Evolutionary conservation across 2,113 vertebrate species (phyloP).

Genomic region (Brevimyrus niger): DNA sequence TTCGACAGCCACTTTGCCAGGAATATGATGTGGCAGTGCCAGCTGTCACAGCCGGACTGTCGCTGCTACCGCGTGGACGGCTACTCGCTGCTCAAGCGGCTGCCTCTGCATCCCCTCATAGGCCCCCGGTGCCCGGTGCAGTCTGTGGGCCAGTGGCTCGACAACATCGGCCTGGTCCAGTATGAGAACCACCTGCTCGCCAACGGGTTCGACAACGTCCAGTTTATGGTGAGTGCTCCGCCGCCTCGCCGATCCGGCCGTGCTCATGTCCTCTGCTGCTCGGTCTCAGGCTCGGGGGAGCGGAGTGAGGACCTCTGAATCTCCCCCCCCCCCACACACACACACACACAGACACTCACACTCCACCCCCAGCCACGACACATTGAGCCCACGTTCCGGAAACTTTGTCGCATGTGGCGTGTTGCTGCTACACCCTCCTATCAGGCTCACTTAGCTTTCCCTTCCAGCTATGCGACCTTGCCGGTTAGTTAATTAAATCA

Average conservation of each 20-base stretch:
- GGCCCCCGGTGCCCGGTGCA: constrained; percentile 93
- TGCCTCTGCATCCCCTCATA: constrained; percentile 97
- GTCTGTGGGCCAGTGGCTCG: constrained; percentile 96
- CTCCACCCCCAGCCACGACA: not conserved
- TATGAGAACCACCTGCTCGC: constrained; percentile 99
- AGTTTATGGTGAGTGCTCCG: constrained; percentile 85
- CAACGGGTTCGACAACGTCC: constrained; percentile 97
- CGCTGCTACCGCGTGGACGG: constrained; percentile 97
- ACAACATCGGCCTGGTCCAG: constrained; percentile 97
- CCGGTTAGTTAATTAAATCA: not conserved
- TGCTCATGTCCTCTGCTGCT: not conserved
- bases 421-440: not conserved
- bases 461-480: not conserved
- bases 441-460: not conserved
- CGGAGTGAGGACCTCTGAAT: not conserved
- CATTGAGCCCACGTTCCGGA: not conserved
- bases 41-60: constrained; percentile 97
- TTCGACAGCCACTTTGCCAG: constrained; percentile 96
- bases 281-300: not conserved
- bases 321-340: not conserved
- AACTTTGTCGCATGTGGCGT: not conserved
- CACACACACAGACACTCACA: not conserved
- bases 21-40: constrained; percentile 98
- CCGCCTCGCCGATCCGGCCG: not conserved
- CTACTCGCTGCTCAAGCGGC: constrained; percentile 94